Evolutionary conservation across 2,113 vertebrate genomes (phyloP).

Genomic region (Phaetusa simplex): DNA sequence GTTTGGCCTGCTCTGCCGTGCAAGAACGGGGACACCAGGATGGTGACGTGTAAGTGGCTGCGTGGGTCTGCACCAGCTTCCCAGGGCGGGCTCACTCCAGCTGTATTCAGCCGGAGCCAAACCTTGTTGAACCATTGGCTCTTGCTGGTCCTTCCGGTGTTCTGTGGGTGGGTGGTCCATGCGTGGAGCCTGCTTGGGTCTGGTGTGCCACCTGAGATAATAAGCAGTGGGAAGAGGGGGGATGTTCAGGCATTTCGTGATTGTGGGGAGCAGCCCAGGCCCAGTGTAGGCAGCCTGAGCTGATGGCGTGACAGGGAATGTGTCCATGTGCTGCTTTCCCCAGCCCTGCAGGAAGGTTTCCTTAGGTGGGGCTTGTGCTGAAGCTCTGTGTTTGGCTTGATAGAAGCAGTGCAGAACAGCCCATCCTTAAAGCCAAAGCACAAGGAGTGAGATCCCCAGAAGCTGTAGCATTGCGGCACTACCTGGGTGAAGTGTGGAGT

Average conservation of each 20-base stretch:
- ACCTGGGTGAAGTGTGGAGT: neutral
- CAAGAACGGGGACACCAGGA: accelerated
- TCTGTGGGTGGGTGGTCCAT: accelerated
- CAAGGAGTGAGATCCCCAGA: neutral
- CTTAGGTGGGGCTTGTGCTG: neutral
- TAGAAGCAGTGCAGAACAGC: neutral
- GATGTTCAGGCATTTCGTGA: accelerated
- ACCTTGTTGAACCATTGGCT: accelerated
- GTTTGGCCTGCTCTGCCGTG: neutral
- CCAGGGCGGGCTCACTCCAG: accelerated
- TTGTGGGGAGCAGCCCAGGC: neutral
- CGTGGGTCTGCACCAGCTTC: neutral
- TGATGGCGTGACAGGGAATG: accelerated
- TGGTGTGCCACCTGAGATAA: neutral
- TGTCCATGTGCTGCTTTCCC: accelerated
- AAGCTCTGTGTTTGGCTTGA: neutral
- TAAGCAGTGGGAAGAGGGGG: neutral
- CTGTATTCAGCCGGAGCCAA: neutral
- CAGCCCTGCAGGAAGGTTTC: neutral
- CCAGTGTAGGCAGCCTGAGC: neutral
- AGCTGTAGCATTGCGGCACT: neutral
- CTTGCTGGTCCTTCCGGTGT: neutral
- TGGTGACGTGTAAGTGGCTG: too few species aligned
- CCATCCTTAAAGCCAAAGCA: too few species aligned
- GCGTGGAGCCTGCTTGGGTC: accelerated